Base-by-base conservation (phyloP, 92 coral and sea anemone genomes). In the Galaxea fascicularis region DNA sequence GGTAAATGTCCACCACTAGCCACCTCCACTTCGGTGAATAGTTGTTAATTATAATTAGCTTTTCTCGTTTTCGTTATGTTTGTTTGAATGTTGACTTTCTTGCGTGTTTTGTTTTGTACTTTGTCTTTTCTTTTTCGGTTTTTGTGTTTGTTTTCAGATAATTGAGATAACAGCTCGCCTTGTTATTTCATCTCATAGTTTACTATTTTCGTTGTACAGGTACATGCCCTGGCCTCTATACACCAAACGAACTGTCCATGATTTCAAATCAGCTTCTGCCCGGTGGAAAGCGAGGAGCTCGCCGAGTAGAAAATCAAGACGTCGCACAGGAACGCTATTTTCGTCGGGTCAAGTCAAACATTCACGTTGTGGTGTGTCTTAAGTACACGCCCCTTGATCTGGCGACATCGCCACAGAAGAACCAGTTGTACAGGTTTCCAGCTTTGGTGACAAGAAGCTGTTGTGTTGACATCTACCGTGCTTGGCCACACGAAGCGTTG, bases 271-370 rank as follows among this genome's bases (percentile, higher is more conserved):
- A 97, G 71, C 95, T 97, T 30, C 93, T 97, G 18, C 98, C 99
- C 35, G 98, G 98, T 0, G 96, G 95, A 31, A 94, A 93, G 62
- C 94, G 93, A 16, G 98, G 98, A 5, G 90, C 93, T 0, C 88
- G 95, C 27, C 89, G 97, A 31, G 91, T 89, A 35, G 98, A 93
- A 70, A 92, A 91, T 90, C 87, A 93, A 84, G 91, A 87, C 75
- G 89, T 97, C 27, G 99, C 98, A 4, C 98, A 97, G 74, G 99
- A 97, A 44, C 92, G 99, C 0, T 95, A 92, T 80, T 97, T 94
- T 78, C 99, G 99, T 16, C 98, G 99, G 16, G 93, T 95, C 68
- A 96, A 93, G 46, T 66, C 97, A 28, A 85, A 97, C 92, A 57
- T 97, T 4, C 99, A 97, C 83, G 84, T 97, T 10, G 91, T 97